Base-by-base conservation (phyloP, 2,113 vertebrate species). In the Misgurnus anguillicaudatus region DNA sequence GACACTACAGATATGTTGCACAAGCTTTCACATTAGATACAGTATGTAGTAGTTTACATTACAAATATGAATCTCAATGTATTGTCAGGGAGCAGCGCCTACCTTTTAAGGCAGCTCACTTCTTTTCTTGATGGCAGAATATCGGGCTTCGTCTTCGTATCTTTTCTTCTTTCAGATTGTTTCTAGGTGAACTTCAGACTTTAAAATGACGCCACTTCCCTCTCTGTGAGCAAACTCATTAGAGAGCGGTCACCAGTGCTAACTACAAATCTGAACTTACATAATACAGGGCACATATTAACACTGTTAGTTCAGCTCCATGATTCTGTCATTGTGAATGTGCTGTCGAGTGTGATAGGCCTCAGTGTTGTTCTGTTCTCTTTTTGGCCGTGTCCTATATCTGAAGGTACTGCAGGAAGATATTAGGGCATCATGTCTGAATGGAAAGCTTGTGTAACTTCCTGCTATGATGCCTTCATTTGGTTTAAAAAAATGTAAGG, bases 131-230 rank as follows among this genome's bases (percentile, higher is more conserved):
- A 42, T 53, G 41, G 71, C 17, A 17, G 24, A 68, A 2, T 9
- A 38, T 79, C 65, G 68, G 47, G 57, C 21, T 70, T 48, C 45
- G 16, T 5, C 6, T 57, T 61, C 10, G 10, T 45, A 42, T 70
- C 61, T 79, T 77, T 64, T 75, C 62, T 57, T n/a, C 6, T 70
- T 63, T 24, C 53, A 73, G 68, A 24, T 69, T 71, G 51, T 67
- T 14, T 80, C 38, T 73, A 53, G 74, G 65, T 85, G 75, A 87
- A 86, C 86, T 85, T 86, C 77, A 86, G 79, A 61, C 85, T 74
- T 24, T 39, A 68, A 55, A 51, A 63, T 17, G 13, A 73, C 9
- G 63, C 41, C 42, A 31, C 58, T 13, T 58, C 66, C 66, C 66
- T 78, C 62, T 55, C 67, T 13, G 67, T 73, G 68, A 71, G 19